Conservation (phyloP, 2,113 vertebrate genomes). For the Burhinus oedicnemus region DNA sequence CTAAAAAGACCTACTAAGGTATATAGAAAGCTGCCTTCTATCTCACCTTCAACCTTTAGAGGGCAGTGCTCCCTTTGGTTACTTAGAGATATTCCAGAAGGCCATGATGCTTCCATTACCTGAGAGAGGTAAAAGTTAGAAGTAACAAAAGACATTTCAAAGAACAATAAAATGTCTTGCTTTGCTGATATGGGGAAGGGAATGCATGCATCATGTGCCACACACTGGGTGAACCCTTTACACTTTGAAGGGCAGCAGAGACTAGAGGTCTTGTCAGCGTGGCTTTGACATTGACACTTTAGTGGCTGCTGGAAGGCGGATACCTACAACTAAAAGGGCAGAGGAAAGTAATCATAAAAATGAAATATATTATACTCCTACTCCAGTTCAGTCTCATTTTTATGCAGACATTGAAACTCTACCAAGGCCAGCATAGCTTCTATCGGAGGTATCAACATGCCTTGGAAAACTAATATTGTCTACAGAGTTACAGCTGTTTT, state of each 20-base stretch:
- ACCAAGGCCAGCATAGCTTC: not conserved
- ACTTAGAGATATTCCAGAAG: not conserved
- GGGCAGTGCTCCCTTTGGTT: slow-evolving; percentile 65
- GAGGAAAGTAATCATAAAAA: not conserved
- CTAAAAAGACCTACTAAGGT: not conserved
- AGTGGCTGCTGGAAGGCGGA: not conserved
- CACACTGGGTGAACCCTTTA: not conserved
- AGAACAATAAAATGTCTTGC: not conserved
- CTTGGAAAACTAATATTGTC: not conserved
- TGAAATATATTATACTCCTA: not conserved
- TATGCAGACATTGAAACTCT: not conserved
- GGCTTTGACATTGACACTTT: not conserved
- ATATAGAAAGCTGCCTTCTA: not conserved
- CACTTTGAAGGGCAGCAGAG: not conserved
- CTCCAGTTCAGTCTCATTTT: not conserved
- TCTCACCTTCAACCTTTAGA: slow-evolving; percentile 66
- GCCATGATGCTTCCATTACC: not conserved
- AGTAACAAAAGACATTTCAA: not conserved
- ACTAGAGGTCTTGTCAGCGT: not conserved
- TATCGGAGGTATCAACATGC: fast-evolving
- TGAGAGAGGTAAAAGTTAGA: not conserved
- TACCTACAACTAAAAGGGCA: not conserved
- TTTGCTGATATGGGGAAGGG: not conserved
- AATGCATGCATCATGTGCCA: not conserved
- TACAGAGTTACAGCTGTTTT: not conserved